phyloP scores from a whole-genome alignment of 92 coral and sea anemone species.

The Bergia puertoricense region DNA sequence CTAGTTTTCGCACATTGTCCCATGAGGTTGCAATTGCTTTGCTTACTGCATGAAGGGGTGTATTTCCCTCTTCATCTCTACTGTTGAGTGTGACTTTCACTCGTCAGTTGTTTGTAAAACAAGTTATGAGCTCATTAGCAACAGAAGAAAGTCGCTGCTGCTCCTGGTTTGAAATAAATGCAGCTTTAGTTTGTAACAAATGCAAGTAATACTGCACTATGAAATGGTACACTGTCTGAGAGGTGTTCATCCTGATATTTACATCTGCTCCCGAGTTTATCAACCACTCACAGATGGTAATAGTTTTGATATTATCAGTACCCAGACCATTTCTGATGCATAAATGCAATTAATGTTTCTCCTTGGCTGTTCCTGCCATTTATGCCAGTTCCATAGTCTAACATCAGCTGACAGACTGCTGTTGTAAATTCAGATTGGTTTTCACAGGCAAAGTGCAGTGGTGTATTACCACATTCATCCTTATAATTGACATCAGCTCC shows the following conservation, averaged over 20 bases:
- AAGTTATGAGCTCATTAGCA: neutral
- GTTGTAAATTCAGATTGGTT: neutral
- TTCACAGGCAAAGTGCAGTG: neutral
- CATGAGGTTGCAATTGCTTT: neutral
- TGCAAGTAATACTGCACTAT: neutral
- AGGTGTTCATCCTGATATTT: neutral
- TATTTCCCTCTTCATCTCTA: conserved; percentile 9
- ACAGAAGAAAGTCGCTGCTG: neutral
- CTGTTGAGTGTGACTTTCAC: neutral
- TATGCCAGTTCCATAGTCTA: neutral
- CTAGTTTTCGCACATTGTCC: neutral
- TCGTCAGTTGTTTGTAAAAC: neutral
- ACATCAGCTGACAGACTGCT: neutral
- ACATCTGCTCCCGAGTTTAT: neutral
- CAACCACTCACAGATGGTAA: neutral
- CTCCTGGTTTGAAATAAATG: neutral
- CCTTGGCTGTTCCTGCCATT: neutral
- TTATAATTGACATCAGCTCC: too few species aligned
- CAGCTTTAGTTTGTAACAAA: neutral
- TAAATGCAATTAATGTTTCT: neutral
- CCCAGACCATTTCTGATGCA: neutral
- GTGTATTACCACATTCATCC: neutral
- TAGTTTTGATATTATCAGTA: neutral
- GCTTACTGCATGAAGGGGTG: conserved; percentile 11
- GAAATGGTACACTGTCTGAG: neutral